Conservation (phyloP, 2,888 invertebrate genomes). For the Eupithecia exiguata region DNA sequence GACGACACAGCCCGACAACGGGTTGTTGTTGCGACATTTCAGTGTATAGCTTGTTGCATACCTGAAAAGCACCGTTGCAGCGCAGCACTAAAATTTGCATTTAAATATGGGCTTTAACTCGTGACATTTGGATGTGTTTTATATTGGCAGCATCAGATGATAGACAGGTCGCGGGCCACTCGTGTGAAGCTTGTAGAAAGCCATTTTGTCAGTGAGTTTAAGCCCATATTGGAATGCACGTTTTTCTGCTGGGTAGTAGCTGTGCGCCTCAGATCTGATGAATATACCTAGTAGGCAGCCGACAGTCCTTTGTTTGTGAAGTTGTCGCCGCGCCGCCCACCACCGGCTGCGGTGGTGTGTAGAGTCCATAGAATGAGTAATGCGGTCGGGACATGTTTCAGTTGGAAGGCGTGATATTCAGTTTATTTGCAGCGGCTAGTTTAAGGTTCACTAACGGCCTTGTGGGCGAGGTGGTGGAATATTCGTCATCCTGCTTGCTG, state of each 20-base stretch:
- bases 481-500: conserved; percentile 29
- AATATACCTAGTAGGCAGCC: neutral
- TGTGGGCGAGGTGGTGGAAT: conserved; percentile 49
- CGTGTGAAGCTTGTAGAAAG: too few relatives aligned
- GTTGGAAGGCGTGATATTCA: neutral
- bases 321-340: neutral
- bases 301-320: neutral
- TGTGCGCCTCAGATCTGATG: too few relatives aligned
- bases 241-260: too few relatives aligned
- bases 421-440: conserved; percentile 12
- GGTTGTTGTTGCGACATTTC: neutral
- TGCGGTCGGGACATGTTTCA: neutral
- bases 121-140: too few relatives aligned
- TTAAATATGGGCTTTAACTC: too few relatives aligned
- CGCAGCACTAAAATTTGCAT: too few relatives aligned
- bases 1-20: neutral
- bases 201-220: too few relatives aligned
- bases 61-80: too few relatives aligned
- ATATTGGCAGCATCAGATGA: too few relatives aligned
- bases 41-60: too few relatives aligned
- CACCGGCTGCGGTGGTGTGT: neutral
- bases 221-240: too few relatives aligned
- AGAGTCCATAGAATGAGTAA: neutral
- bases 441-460: conserved; percentile 11
- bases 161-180: too few relatives aligned